A percentile compares a stretch with the other conserved stretches of the same genome.
These are phyloP conservation scores for Trigoniulus corallinus DNA, from an alignment of 1,140 invertebrate species.

Conservation along the genomic window DNA sequence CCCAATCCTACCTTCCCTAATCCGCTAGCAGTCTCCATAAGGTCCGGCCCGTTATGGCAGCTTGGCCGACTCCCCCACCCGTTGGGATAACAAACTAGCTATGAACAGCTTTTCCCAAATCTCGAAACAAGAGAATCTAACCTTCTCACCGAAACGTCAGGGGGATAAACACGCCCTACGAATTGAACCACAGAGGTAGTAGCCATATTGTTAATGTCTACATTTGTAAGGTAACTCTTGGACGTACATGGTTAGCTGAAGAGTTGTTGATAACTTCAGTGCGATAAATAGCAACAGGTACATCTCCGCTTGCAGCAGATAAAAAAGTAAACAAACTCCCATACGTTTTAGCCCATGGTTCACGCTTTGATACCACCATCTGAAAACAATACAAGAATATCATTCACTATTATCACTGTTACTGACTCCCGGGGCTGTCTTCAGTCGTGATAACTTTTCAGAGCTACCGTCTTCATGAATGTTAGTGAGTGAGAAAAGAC, in stretches of 20 bases:
- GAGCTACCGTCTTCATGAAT: too few relatives aligned
- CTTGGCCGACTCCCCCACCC: background rate
- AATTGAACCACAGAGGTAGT: background rate
- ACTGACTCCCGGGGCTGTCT: too few relatives aligned
- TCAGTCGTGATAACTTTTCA: slow-evolving; percentile 84
- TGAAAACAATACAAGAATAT: too few relatives aligned
- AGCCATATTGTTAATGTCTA: background rate
- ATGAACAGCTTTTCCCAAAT: too few relatives aligned
- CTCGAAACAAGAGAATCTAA: too few relatives aligned
- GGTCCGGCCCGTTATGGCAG: too few relatives aligned
- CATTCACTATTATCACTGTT: too few relatives aligned
- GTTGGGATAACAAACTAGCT: too few relatives aligned
- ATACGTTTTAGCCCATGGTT: slow-evolving; percentile 49
- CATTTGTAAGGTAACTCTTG: background rate
- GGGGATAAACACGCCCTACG: background rate
- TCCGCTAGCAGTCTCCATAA: too few relatives aligned
- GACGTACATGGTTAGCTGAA: background rate
- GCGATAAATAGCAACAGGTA: slow-evolving; percentile 94
- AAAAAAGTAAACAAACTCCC: slow-evolving; percentile 92
- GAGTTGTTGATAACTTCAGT: slow-evolving; percentile 38
- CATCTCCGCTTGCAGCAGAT: slow-evolving; percentile 83
- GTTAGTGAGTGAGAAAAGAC: too few relatives aligned
- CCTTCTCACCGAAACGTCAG: background rate
- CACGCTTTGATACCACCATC: background rate
- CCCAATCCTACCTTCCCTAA: too few relatives aligned